Percentiles rank a stretch among this genome's conserved stretches.
These are phyloP conservation scores for Anabas testudineus DNA, from an alignment of 2,797 vertebrate genomes.

Conservation along the genomic window DNA sequence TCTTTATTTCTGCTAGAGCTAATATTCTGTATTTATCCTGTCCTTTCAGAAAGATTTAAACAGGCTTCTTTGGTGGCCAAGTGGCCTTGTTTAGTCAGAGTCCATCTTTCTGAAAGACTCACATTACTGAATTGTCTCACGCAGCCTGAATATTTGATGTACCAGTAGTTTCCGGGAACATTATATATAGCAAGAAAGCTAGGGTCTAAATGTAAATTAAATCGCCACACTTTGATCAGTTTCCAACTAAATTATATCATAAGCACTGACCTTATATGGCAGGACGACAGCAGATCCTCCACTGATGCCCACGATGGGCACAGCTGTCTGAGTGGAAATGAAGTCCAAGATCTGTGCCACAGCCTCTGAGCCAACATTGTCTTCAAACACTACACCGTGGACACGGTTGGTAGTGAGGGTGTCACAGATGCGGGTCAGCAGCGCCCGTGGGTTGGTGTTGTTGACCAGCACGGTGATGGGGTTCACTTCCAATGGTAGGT, in stretches of 20 bases:
- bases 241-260: background rate
- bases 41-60: background rate
- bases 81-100: background rate
- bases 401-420: constrained; percentile 90
- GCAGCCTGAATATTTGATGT: background rate
- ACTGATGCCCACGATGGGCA: constrained; percentile 95
- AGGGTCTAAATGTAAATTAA: background rate
- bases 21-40: constrained; percentile 18
- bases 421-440: constrained; percentile 93
- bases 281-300: constrained; percentile 95
- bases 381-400: constrained; percentile 95
- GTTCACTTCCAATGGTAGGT: constrained; percentile 95
- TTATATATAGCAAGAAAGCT: background rate
- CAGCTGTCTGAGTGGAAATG: constrained; percentile 93
- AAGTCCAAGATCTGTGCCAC: constrained; percentile 98
- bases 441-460: constrained; percentile 94
- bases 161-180: background rate
- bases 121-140: background rate
- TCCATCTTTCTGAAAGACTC: constrained; percentile 11
- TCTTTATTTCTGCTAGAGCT: background rate
- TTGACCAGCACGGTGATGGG: constrained; percentile 94
- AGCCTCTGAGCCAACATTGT: constrained; percentile 94
- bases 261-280: constrained; percentile 91
- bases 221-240: background rate
- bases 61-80: background rate